phyloP scores from a whole-genome alignment of 2,888 invertebrate species.

The Luffia ferchaultella region DNA sequence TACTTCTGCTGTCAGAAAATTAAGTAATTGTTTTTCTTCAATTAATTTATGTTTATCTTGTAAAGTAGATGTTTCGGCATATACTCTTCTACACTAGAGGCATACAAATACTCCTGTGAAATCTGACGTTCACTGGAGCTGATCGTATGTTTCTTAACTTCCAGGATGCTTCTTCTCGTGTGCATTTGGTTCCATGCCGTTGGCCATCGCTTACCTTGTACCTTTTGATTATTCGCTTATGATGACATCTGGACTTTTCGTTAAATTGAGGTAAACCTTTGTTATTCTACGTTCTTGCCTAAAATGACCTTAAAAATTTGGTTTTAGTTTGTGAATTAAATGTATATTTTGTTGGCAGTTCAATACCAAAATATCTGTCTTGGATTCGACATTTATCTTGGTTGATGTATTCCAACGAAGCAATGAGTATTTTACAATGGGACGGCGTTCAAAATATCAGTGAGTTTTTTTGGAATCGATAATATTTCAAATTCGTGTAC shows the following conservation, averaged over 20 bases:
- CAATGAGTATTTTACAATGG: conserved; percentile 85
- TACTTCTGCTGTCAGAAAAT: too few species aligned
- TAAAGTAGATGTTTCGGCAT: too few species aligned
- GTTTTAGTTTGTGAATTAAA: conserved; percentile 3
- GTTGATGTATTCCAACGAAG: conserved; percentile 88
- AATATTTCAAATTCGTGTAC: neutral
- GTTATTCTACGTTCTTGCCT: conserved; percentile 3
- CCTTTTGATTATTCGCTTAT: conserved; percentile 88
- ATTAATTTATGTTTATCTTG: too few species aligned
- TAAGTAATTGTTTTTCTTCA: too few species aligned
- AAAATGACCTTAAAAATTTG: neutral
- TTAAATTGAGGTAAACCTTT: conserved; percentile 74
- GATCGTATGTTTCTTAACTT: conserved; percentile 15
- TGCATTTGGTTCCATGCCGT: conserved; percentile 80
- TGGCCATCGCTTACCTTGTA: conserved; percentile 84
- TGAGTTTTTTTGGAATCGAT: conserved; percentile 44
- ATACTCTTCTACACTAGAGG: neutral
- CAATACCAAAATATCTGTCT: conserved; percentile 72
- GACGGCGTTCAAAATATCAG: conserved; percentile 76
- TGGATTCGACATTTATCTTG: conserved; percentile 86
- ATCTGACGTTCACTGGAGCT: too few species aligned
- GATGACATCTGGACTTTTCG: conserved; percentile 87
- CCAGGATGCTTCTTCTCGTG: conserved; percentile 86
- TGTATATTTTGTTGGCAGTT: conserved; percentile 46
- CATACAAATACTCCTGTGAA: too few species aligned